Percentiles rank a stretch among this genome's conserved stretches.
These are phyloP conservation scores for Oplegnathus fasciatus DNA, from an alignment of 2,113 vertebrate species.

Conservation along the genomic window DNA sequence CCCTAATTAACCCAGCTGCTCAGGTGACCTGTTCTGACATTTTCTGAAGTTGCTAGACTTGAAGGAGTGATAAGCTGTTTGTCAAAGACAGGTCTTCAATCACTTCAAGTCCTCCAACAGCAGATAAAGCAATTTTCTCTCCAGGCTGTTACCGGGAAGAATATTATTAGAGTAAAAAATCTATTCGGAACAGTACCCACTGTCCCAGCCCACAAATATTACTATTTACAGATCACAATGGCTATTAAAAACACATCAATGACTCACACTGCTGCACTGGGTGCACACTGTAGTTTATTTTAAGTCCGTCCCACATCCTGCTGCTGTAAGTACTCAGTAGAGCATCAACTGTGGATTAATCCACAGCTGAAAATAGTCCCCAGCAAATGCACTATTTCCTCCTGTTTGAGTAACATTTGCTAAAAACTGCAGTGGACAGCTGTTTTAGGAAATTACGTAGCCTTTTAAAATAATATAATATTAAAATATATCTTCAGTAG, in stretches of 20 bases:
- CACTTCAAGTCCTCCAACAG: too few species aligned
- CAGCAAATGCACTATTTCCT: too few species aligned
- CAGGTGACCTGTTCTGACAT: not conserved
- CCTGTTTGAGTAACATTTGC: too few species aligned
- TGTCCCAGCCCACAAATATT: too few species aligned
- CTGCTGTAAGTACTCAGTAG: not conserved
- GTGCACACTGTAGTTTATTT: too few species aligned
- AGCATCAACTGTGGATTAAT: too few species aligned
- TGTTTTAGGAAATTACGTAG: not conserved
- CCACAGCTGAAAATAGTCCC: too few species aligned
- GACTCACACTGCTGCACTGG: not conserved
- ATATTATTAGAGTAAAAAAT: not conserved
- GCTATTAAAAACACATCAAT: not conserved
- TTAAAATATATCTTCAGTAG: not conserved
- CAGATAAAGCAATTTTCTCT: not conserved
- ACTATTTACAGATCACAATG: too few species aligned
- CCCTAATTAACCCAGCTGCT: not conserved
- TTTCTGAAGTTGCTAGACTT: not conserved
- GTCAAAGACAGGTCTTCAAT: not conserved
- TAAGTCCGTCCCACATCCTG: not conserved
- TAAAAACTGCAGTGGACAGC: not conserved
- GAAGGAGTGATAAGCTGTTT: too few species aligned
- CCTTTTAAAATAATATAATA: too few species aligned
- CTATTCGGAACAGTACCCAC: too few species aligned
- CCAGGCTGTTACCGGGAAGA: not conserved